Conservation (phyloP, 2,888 invertebrate genomes). For the Tinea trinotella region DNA sequence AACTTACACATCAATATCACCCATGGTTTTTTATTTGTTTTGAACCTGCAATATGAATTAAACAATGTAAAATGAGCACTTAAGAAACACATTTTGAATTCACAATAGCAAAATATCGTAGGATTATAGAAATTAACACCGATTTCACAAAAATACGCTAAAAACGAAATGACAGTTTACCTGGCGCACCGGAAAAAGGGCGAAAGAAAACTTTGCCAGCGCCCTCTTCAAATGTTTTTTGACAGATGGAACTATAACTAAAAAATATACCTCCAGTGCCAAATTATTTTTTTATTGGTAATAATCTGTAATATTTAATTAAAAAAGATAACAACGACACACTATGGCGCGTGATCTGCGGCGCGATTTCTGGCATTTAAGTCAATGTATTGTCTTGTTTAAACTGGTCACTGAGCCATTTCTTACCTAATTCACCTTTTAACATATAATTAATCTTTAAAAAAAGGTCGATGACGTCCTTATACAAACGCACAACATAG, state of each 20-base stretch:
- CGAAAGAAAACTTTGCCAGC: background rate
- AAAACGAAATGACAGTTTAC: constrained; percentile 61
- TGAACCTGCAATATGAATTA: constrained; percentile 62
- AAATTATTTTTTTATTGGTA: no score
- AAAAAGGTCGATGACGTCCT: no score
- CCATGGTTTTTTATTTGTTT: constrained; percentile 74
- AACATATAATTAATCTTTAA: no score
- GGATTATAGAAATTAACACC: constrained; percentile 25
- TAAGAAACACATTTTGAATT: constrained; percentile 14
- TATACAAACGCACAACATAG: no score
- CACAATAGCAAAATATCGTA: background rate
- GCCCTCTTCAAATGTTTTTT: background rate
- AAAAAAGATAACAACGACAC: no score
- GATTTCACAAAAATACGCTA: constrained; percentile 43
- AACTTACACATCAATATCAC: constrained; percentile 88
- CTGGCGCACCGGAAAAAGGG: constrained; percentile 66
- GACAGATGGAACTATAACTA: constrained; percentile 8
- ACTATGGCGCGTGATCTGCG: no score
- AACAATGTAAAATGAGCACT: constrained; percentile 35
- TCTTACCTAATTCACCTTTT: no score
- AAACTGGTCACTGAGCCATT: no score
- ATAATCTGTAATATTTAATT: no score
- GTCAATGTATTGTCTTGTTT: no score
- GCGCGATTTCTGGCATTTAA: no score
- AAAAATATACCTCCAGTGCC: no score